Conservation (phyloP, 2,113 vertebrate species). For the Stomatorhinus ivindoensis region DNA sequence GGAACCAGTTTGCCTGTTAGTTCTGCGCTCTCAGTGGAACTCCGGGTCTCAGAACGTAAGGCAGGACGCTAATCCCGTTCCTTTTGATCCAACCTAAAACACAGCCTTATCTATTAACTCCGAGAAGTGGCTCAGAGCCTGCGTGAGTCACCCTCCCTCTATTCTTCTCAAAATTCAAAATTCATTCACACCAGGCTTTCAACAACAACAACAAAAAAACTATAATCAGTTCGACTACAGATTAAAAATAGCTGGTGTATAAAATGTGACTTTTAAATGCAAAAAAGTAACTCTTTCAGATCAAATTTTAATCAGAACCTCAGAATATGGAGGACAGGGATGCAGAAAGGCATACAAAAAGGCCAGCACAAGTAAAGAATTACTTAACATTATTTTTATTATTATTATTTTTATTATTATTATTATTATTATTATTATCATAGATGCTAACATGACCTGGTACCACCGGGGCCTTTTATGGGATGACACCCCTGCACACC, state of each 20-base stretch:
- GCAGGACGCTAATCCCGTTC: neutral
- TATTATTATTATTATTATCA: neutral
- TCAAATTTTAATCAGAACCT: neutral
- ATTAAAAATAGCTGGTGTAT: neutral
- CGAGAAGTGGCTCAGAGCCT: neutral
- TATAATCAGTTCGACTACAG: neutral
- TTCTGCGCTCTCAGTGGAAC: neutral
- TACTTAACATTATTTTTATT: neutral
- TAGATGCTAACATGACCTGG: neutral
- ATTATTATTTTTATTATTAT: neutral
- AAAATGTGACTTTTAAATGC: neutral
- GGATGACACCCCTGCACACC: neutral
- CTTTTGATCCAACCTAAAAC: neutral
- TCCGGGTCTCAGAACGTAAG: neutral
- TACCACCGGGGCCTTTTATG: neutral
- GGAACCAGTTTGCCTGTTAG: neutral
- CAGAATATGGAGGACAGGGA: neutral
- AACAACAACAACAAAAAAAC: neutral
- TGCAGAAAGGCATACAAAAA: neutral
- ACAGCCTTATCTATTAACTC: neutral
- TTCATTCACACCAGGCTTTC: neutral
- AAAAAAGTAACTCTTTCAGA: neutral
- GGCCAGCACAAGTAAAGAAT: neutral
- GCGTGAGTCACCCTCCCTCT: neutral
- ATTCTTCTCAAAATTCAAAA: neutral